Conservation (phyloP, 2,113 vertebrate genomes). For the Epinephelus fuscoguttatus region DNA sequence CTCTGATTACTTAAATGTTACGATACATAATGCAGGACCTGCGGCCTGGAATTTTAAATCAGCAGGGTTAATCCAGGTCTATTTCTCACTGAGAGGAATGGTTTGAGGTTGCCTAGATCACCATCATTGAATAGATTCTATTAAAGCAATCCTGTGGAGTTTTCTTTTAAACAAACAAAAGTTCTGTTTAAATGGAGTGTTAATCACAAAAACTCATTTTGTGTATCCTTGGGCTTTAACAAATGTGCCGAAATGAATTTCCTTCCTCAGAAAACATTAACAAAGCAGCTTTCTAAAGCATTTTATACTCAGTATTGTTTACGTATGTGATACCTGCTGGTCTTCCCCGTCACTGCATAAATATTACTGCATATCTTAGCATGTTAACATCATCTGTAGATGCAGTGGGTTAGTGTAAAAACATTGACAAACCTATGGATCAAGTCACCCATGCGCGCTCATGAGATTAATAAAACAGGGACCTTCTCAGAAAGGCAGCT, state of each 20-base stretch:
- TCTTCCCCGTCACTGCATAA: neutral
- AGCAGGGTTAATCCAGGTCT: conserved; percentile 28
- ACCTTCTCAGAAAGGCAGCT: no score
- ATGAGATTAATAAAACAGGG: no score
- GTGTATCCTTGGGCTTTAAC: no score
- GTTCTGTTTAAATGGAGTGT: neutral
- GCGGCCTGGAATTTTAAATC: conserved; percentile 16
- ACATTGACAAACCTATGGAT: no score
- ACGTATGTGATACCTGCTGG: no score
- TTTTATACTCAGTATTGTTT: neutral
- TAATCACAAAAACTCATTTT: neutral
- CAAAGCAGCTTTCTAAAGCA: neutral
- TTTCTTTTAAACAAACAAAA: neutral
- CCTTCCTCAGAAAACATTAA: neutral
- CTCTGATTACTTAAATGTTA: conserved; percentile 42
- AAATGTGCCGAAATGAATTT: neutral
- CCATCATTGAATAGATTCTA: neutral
- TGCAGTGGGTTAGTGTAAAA: neutral
- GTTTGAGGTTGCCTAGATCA: neutral
- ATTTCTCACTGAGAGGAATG: neutral
- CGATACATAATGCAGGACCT: conserved; percentile 47
- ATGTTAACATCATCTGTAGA: neutral
- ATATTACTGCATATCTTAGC: neutral
- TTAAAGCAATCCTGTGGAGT: neutral
- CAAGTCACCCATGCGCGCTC: no score